Conservation (phyloP, 2,113 vertebrate genomes). For the Thryonomys swinderianus region DNA sequence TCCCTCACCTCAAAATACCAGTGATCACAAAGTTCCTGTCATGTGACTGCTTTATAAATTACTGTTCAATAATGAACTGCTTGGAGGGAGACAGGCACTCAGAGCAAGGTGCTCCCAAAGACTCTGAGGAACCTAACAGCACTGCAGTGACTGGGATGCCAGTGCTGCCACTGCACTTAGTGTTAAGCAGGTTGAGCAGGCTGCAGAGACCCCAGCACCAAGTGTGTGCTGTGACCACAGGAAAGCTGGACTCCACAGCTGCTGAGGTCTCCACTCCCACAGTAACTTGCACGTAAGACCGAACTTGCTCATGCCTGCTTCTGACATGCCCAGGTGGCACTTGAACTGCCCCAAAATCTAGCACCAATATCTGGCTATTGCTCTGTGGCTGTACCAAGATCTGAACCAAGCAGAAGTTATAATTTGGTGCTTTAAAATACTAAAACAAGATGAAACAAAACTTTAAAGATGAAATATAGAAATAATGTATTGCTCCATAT, state of each 20-base stretch:
- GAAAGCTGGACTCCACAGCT: rapidly evolving
- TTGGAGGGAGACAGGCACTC: neutral
- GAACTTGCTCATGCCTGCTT: neutral
- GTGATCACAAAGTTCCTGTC: neutral
- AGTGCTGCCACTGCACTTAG: neutral
- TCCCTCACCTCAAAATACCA: slow-evolving; percentile 39
- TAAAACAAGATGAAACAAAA: neutral
- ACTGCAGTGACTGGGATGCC: rapidly evolving
- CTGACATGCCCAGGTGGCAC: neutral
- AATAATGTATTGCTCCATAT: neutral
- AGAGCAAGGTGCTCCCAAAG: neutral
- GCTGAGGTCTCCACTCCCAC: neutral
- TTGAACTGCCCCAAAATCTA: neutral
- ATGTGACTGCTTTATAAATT: slow-evolving; percentile 41
- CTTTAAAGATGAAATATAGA: neutral
- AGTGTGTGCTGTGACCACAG: neutral
- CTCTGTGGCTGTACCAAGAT: neutral
- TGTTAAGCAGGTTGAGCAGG: too few species aligned
- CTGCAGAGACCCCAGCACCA: neutral
- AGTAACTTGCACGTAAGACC: rapidly evolving
- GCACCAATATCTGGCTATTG: neutral
- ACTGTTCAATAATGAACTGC: neutral
- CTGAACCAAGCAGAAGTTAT: neutral
- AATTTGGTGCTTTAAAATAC: neutral
- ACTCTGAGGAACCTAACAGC: neutral